A percentile compares a stretch with the other conserved stretches of the same genome.
These are phyloP conservation scores for Sturnus vulgaris DNA, from an alignment of 2,113 vertebrate genomes.

Conservation along the genomic window DNA sequence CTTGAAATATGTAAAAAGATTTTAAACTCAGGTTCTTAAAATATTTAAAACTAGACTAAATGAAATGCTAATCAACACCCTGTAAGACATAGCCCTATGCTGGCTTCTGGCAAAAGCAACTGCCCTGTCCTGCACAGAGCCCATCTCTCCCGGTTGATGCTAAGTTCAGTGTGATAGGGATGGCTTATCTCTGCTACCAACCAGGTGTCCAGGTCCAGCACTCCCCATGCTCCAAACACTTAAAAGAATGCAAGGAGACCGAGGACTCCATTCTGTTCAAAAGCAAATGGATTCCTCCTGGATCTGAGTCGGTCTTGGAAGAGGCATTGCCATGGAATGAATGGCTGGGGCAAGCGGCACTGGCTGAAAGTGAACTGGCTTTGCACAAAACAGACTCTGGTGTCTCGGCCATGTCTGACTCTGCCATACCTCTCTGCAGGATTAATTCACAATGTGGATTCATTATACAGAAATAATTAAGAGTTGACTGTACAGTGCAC, in stretches of 20 bases:
- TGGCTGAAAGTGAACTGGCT: neutral
- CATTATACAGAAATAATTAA: conserved; percentile 4
- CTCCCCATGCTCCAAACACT: neutral
- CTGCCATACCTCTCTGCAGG: neutral
- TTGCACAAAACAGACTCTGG: neutral
- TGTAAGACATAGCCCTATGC: neutral
- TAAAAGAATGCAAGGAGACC: neutral
- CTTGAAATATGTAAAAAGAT: neutral
- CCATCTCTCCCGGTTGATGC: neutral
- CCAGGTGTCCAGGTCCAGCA: neutral
- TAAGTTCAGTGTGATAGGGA: neutral
- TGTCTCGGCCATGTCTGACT: neutral
- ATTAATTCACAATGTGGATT: neutral
- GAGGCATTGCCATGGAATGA: neutral
- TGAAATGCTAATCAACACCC: neutral
- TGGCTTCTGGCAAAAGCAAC: neutral
- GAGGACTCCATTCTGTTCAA: neutral
- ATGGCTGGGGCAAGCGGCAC: neutral
- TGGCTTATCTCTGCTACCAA: neutral
- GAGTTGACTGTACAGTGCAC: neutral
- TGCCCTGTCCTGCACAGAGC: neutral
- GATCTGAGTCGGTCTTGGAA: neutral
- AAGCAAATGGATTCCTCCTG: neutral
- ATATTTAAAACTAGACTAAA: neutral
- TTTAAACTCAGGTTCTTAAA: neutral